Base-by-base conservation (phyloP, 2,113 vertebrate genomes). In the Picathartes gymnocephalus region DNA sequence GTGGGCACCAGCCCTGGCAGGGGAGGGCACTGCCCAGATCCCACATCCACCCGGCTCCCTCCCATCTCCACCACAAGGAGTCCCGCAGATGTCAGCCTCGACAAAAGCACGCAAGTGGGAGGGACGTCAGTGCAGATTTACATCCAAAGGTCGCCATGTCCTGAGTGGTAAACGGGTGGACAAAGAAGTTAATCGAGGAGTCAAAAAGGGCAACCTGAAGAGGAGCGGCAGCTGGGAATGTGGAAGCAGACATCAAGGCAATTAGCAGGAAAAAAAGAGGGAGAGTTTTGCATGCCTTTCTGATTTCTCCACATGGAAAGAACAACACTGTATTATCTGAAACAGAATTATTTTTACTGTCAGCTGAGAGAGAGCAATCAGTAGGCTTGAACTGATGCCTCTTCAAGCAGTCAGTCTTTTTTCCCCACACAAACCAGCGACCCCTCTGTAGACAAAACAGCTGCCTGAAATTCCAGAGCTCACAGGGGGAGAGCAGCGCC, bases 161-260 rank as follows among this genome's bases (percentile, higher is more conserved):
- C 90, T 57, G 74, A 95, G 92, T 95, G 95, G 93, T 96, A 96
- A 96, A 95, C 2, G 85, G 82, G 64, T 90, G 92, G 92, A 97
- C 92, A 97, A 96, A 96, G 96, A 95, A 95, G 90, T 93, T 96
- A 97, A 96, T 95, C 62, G 13, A 86, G 90, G 82, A 97, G 94
- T 96, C 94, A 95, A 62, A 96, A 95, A 92, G 92, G 94, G 96
- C 90, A 92, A 82, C 91, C 87, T 94, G 90, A 94, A 94, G 96
- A 91, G 90, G 88, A 91, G 61, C 15, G 17, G 93, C 95, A 96
- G 90, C 92, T 95, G 95, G 86, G 88, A 96, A 78, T 81, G 80
- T 79, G 73, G 80, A 93, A 83, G 80, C 79, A 86, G 90, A 93
- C 93, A 95, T 71, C 77, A 88, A 86, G 88, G 82, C 94, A 94